phyloP scores from a whole-genome alignment of 2,888 invertebrate genomes.

The Globia sparganii region DNA sequence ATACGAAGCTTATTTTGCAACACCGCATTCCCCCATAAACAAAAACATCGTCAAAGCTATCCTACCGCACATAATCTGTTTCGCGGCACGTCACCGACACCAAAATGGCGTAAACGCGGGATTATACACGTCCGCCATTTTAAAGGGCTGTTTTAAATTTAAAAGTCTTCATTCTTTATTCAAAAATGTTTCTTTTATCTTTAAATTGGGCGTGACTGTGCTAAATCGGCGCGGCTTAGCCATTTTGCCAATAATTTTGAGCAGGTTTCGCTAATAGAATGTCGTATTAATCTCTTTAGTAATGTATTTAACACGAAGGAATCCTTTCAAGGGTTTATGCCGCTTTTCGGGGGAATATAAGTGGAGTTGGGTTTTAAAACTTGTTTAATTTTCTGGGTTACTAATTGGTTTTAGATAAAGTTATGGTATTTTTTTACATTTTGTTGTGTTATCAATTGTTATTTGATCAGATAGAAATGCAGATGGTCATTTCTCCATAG shows the following conservation, averaged over 20 bases:
- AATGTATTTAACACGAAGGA: constrained; percentile 58
- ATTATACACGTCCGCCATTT: constrained; percentile 68
- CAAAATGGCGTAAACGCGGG: constrained; percentile 56
- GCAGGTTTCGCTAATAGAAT: constrained; percentile 59
- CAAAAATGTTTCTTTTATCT: constrained; percentile 65
- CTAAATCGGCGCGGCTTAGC: constrained; percentile 68
- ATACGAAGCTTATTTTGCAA: constrained; percentile 2
- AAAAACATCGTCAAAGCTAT: constrained; percentile 38
- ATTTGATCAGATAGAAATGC: neutral
- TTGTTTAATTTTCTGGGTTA: constrained; percentile 3
- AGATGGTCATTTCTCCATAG: no score
- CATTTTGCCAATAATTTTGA: constrained; percentile 56
- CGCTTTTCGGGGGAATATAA: constrained; percentile 7
- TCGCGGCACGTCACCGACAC: constrained; percentile 34
- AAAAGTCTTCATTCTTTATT: constrained; percentile 66
- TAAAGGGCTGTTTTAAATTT: constrained; percentile 67
- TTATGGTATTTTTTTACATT: neutral
- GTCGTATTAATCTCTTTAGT: constrained; percentile 60
- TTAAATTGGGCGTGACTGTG: constrained; percentile 71
- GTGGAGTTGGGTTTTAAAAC: neutral
- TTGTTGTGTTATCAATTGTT: neutral
- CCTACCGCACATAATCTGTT: constrained; percentile 42
- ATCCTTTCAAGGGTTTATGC: constrained; percentile 43
- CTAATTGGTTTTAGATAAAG: constrained; percentile 4
- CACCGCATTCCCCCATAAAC: constrained; percentile 2